Evolutionary conservation across 2,888 invertebrate species (phyloP), one percentile per base, ranked within the genome.

Genomic region (Theretra japonica): DNA sequence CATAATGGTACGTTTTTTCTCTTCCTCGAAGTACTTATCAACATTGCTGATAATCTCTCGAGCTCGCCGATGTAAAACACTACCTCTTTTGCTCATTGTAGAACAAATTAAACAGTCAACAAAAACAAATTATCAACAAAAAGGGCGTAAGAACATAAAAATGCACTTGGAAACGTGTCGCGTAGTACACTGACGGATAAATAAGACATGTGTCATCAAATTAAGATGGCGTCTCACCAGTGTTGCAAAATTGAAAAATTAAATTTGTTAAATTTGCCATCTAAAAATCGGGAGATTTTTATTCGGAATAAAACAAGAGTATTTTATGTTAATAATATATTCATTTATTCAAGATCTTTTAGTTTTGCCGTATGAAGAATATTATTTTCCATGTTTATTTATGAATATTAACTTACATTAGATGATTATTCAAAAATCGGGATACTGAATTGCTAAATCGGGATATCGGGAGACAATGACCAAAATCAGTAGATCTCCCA

Each of bases 401-500:
- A 28, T 28, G 28, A 28, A 28, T 28, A 28, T 28, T 28, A 28
- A 28, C 5, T 28, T 28, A 28, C 28, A 28, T 28, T 28, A 28
- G 28, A 28, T 28, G 28, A 28, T 28, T 28, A 56, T 56, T 56
- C 57, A 69, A 56, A 56, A 56, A 28, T 56, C 56, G 30, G 69
- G 69, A 69, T 25, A 69, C 50, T 17, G 56, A 21, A 23, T 21
- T 56, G 53, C 69, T 69, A 69, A 69, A 69, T 69, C 69, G 69
- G 69, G 19, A 69, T 23, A 69, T 69, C 69, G 69, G 56, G 69
- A 69, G 56, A 69, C 56, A 69, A 53, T 56, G 56, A 56, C 69
- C 56, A 69, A 69, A 69, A 69, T 69, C 69, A 30, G 53, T 69
- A 53, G 69, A 69, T 69, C 28, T 69, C 56, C 69, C 69, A 30